Evolutionary conservation across 2,113 vertebrate species (phyloP).

Genomic region (Montifringilla adamsi): DNA sequence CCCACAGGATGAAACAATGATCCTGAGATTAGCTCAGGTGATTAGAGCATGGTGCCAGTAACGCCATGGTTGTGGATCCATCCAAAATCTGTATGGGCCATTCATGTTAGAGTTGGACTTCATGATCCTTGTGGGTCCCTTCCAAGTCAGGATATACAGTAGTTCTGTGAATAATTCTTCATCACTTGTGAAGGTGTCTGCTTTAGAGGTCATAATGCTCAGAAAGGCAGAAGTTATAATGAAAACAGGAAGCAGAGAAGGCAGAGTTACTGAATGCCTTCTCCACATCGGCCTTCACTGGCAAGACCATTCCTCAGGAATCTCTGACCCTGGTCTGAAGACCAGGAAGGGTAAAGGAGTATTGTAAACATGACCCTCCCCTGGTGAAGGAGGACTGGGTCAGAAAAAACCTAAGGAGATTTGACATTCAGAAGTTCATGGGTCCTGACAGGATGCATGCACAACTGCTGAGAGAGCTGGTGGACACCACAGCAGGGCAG

Average conservation of each 20-base stretch:
- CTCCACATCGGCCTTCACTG: accelerated
- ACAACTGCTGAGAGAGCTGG: not conserved
- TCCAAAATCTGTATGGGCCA: not conserved
- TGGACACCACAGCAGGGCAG: not conserved
- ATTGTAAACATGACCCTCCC: not conserved
- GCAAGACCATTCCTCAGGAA: not conserved
- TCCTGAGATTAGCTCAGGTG: not conserved
- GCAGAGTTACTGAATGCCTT: not conserved
- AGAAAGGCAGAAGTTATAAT: not conserved
- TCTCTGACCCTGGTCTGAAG: not conserved
- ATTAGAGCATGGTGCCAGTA: not conserved
- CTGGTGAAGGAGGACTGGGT: not conserved
- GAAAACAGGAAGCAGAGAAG: not conserved
- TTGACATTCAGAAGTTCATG: not conserved
- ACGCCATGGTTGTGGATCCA: not conserved
- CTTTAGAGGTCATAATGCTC: not conserved
- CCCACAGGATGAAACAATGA: not conserved
- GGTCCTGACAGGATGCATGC: not conserved
- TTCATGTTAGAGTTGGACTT: not conserved
- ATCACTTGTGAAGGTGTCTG: not conserved
- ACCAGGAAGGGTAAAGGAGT: not conserved
- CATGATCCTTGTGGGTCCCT: not conserved
- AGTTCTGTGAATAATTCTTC: not conserved
- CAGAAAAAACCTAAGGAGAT: not conserved
- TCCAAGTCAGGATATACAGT: not conserved